phyloP scores from a whole-genome alignment of 2,888 invertebrate genomes.

The Elmis aenea region DNA sequence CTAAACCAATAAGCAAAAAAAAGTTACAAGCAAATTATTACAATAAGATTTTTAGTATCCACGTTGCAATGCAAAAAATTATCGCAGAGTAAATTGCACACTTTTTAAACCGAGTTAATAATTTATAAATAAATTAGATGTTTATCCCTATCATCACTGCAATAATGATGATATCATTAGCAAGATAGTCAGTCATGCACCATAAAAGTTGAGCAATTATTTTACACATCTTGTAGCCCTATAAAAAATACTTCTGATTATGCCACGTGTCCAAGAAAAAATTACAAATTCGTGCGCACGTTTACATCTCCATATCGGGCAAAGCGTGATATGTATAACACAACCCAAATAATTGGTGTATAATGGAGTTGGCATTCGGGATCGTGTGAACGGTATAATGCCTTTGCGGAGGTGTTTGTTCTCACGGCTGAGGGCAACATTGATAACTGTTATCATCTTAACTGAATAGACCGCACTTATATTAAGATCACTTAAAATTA shows the following conservation, averaged over 20 bases:
- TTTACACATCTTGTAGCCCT: constrained; percentile 5
- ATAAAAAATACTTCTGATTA: constrained; percentile 16
- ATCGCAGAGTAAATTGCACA: too few relatives aligned
- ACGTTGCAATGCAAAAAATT: too few relatives aligned
- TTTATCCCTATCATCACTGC: too few relatives aligned
- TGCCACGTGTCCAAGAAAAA: constrained; percentile 29
- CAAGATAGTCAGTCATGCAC: too few relatives aligned
- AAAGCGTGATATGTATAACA: constrained; percentile 46
- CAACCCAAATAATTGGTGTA: constrained; percentile 46
- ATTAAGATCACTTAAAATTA: constrained; percentile 12
- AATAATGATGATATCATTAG: too few relatives aligned
- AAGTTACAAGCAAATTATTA: too few relatives aligned
- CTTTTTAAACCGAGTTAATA: too few relatives aligned
- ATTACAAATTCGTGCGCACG: constrained; percentile 42
- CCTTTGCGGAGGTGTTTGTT: constrained; percentile 26
- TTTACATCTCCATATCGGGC: constrained; percentile 40
- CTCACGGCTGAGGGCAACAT: constrained; percentile 24
- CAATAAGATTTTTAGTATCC: too few relatives aligned
- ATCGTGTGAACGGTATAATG: constrained; percentile 40
- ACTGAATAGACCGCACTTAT: constrained; percentile 17
- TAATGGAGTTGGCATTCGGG: constrained; percentile 42
- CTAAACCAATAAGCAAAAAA: too few relatives aligned
- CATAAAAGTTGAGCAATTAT: too few relatives aligned
- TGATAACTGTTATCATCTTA: constrained; percentile 30
- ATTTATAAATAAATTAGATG: too few relatives aligned